Evolutionary conservation across 1,140 invertebrate species (phyloP).

Genomic region (Drosophila pandora): DNA sequence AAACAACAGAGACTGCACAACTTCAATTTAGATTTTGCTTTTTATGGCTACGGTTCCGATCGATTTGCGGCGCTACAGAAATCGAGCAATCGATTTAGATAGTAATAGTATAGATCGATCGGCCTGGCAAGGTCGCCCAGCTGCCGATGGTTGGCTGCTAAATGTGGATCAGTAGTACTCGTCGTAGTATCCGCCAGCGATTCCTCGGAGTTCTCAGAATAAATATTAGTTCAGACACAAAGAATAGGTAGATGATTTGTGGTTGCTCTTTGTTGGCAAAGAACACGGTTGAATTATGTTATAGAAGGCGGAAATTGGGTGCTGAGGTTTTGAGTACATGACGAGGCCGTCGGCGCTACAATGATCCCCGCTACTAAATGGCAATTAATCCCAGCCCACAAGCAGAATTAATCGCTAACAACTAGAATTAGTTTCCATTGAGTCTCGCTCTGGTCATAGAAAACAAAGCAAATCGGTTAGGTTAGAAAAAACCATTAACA

Average conservation of each 20-base stretch:
- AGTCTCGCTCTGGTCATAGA: constrained; percentile 28
- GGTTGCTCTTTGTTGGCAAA: constrained; percentile 14
- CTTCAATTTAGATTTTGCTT: constrained; percentile 43
- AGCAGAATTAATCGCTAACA: constrained; percentile 63
- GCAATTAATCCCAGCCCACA: constrained; percentile 52
- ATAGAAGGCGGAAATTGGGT: constrained; percentile 63
- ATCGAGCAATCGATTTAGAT: constrained; percentile 60
- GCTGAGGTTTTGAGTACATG: constrained; percentile 51
- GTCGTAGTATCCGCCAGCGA: constrained; percentile 36
- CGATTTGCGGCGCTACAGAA: constrained; percentile 66
- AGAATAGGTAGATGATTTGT: constrained; percentile 49
- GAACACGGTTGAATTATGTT: constrained; percentile 47
- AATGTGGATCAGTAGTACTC: constrained; percentile 39
- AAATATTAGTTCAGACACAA: neutral
- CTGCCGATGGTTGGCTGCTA: constrained; percentile 42
- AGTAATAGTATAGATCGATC: constrained; percentile 55
- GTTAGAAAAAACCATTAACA: constrained; percentile 12
- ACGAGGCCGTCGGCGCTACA: constrained; percentile 40
- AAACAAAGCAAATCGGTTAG: constrained; percentile 17
- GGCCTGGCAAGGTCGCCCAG: constrained; percentile 64
- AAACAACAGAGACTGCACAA: constrained; percentile 52
- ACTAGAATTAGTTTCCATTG: constrained; percentile 48
- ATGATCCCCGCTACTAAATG: constrained; percentile 56
- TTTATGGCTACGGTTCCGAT: constrained; percentile 57
- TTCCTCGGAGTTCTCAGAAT: constrained; percentile 12